Evolutionary conservation across 64 coral and sea anemone species (phyloP).

Genomic region (Orbicella faveolata): DNA sequence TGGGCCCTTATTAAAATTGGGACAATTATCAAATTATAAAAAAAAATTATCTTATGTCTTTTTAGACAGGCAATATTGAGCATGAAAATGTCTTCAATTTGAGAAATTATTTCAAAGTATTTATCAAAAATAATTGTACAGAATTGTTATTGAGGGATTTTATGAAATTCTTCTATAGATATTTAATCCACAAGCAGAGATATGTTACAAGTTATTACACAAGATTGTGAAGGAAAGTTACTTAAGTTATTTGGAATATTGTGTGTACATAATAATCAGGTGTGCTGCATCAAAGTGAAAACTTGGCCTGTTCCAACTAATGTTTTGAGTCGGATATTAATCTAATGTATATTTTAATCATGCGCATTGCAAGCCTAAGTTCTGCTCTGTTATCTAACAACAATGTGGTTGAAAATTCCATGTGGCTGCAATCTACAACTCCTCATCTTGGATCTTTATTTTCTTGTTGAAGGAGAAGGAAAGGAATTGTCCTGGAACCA

Average conservation of each 20-base stretch:
- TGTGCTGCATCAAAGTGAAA: neutral
- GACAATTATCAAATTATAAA: neutral
- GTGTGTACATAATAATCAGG: neutral
- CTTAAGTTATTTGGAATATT: neutral
- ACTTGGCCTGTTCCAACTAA: neutral
- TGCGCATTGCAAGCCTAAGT: no score
- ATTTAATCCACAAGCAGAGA: neutral
- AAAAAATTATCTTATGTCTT: neutral
- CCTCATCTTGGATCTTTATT: no score
- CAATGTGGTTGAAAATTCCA: no score
- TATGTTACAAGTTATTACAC: neutral
- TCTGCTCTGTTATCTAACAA: no score
- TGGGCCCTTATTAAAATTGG: slow-evolving; percentile 13
- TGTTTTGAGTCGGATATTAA: neutral
- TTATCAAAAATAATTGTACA: slow-evolving; percentile 29
- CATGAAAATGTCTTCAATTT: neutral
- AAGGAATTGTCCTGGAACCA: no score
- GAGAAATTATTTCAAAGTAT: slow-evolving; percentile 22
- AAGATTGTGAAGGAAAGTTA: neutral
- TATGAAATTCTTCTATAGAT: slow-evolving; percentile 21
- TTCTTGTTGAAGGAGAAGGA: no score
- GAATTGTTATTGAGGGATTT: slow-evolving; percentile 39
- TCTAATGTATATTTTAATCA: no score
- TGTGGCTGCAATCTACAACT: no score
- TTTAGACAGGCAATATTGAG: neutral